phyloP scores from a whole-genome alignment of 1,140 invertebrate genomes.

The Drosophila nigromelanica region DNA sequence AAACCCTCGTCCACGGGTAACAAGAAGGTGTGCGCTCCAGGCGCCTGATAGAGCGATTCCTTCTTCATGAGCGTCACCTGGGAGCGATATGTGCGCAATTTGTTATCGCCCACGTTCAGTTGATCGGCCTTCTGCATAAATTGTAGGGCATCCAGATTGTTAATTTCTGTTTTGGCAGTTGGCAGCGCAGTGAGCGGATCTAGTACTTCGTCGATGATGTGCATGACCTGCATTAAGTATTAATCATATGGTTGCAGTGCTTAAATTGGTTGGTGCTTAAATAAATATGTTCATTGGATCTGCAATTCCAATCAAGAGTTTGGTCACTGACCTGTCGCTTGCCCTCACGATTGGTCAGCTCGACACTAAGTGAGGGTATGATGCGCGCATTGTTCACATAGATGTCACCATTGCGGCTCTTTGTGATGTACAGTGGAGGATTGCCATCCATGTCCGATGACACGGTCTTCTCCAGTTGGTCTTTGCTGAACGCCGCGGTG shows the following conservation, averaged over 20 bases:
- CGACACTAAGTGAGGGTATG: slow-evolving; percentile 87
- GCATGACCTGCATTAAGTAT: slow-evolving; percentile 87
- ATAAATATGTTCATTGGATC: not conserved
- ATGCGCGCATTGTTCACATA: slow-evolving; percentile 93
- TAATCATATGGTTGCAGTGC: not conserved
- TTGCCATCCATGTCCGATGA: slow-evolving; percentile 91
- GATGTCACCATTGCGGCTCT: slow-evolving; percentile 87
- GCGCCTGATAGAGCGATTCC: slow-evolving; percentile 89
- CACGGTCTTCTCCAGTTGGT: slow-evolving; percentile 87
- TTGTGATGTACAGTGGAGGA: slow-evolving; percentile 91
- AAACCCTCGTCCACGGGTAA: slow-evolving; percentile 95
- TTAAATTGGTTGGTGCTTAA: not conserved
- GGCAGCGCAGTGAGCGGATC: slow-evolving; percentile 88
- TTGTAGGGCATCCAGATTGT: slow-evolving; percentile 91
- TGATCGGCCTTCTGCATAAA: slow-evolving; percentile 91
- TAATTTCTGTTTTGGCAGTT: slow-evolving; percentile 86
- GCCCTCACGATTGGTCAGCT: slow-evolving; percentile 85
- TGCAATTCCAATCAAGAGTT: not conserved
- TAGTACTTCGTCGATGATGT: slow-evolving; percentile 92
- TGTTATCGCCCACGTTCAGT: slow-evolving; percentile 88
- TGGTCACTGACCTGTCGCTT: slow-evolving; percentile 88
- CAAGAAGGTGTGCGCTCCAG: slow-evolving; percentile 93
- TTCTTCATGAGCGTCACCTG: slow-evolving; percentile 89
- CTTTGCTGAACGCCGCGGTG: slow-evolving; percentile 88
- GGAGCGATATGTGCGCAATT: slow-evolving; percentile 89